Evolutionary conservation across 2,113 vertebrate species (phyloP), one percentile per base, ranked within the genome.

Genomic region (Sialia sialis): DNA sequence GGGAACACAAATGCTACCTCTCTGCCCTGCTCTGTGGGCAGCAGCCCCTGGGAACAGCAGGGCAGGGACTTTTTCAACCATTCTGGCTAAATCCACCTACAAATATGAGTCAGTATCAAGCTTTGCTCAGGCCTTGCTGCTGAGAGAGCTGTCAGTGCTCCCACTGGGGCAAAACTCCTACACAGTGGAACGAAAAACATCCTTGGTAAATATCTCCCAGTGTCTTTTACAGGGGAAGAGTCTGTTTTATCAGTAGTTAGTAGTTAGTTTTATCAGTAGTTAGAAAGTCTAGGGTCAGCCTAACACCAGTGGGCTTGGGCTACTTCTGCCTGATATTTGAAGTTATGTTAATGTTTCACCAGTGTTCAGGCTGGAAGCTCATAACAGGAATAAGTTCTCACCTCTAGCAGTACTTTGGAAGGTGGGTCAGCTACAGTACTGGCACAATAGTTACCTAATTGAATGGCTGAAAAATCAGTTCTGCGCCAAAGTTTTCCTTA

Each of bases 1-100:
- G 6, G 11, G 12, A 25, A 20, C n/a, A 27, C 1, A 3, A 0
- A 6, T 77, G 19, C 22, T 29, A 3, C 20, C 12, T 3, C 0
- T 0, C 59, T 74, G 39, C 44, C 59, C 60, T 59, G 39, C 60
- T 55, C 51, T 14, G 19, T 17, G 58, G 68, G 43, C 36, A 76
- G 48, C 29, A 38, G 58, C 13, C 22, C 44, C 10, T 3, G 2
- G 59, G 25, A 72, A 34, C 75, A 49, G 44, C n/a, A n/a, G 55
- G 55, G 11, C 20, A 60, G n/a, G 23, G 59, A 11, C 30, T 64
- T 26, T 54, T 69, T 32, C n/a, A 66, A 41, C 18, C 34, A 54
- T 30, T 18, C n/a, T 43, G 49, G 34, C n/a, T 83, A 75, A 64
- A 67, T 62, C 38, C 56, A 41, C 18, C 46, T 62, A 26, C 17